Evolutionary conservation across 2,113 vertebrate species (phyloP).

Genomic region (Phodopus roborovskii): DNA sequence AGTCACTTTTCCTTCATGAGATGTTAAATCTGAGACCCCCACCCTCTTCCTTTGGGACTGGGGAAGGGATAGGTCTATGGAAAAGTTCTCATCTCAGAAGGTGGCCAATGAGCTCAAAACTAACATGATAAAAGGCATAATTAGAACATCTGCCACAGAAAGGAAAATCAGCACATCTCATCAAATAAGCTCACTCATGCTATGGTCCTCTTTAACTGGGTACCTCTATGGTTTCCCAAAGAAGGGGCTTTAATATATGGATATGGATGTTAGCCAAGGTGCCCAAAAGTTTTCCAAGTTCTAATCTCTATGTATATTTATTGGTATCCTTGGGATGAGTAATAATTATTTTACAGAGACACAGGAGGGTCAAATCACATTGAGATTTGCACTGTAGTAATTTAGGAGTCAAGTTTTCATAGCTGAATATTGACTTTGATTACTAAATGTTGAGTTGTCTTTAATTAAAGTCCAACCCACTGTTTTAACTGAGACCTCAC

Average conservation of each 20-base stretch:
- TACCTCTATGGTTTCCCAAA: neutral
- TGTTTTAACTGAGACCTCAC: neutral
- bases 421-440: neutral
- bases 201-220: neutral
- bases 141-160: neutral
- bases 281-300: neutral
- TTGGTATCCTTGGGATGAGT: neutral
- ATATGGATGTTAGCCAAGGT: neutral
- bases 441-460: neutral
- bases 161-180: neutral
- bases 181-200: neutral
- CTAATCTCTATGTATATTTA: neutral
- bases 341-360: conserved; percentile 5
- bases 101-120: neutral
- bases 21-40: neutral
- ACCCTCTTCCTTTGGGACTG: neutral
- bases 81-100: neutral
- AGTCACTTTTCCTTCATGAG: neutral
- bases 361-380: neutral
- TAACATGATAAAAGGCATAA: neutral
- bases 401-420: neutral
- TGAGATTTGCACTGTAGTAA: neutral
- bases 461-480: neutral
- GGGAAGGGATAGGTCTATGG: neutral
- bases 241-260: neutral